Base-by-base conservation (phyloP, 2,888 invertebrate genomes). In the Erebia aethiops region DNA sequence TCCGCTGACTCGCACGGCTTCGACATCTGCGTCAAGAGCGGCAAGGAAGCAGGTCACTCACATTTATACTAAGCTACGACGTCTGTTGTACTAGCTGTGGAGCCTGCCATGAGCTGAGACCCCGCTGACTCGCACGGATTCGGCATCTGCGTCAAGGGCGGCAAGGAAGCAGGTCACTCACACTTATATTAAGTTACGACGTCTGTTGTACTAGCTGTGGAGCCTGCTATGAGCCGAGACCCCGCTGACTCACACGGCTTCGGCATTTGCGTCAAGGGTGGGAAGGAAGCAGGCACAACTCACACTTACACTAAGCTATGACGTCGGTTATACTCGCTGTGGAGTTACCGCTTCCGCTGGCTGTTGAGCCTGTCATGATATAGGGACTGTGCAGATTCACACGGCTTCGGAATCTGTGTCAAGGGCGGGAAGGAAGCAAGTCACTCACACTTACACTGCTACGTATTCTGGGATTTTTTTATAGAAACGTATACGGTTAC, bases 371-470 rank as follows among this genome's bases (percentile, higher is more conserved):
- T 80, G 94, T 96, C 80, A 97, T 97, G 97, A 96, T 96, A 80
- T 94, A n/a, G 97, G 76, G 97, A 97, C 85, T 95, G 96, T 74
- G 97, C 97, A 84, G 96, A 96, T 79, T 95, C 95, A 60, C 97
- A 97, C 86, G 97, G 97, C 73, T 98, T 97, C 91, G 97, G 97
- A 74, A 97, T 98, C 84, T 98, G 97, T 94, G 97, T 98, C 85
- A 97, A 98, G 91, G 97, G 97, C 82, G 97, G 97, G 79, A 97
- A 97, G 92, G 97, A 97, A 89, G 96, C 97, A 88, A 97, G 97
- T 75, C 97, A 54, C 10, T 18, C 18, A 54, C 14, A 14, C 13
- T 49, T 13, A 49, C 5, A 49, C 5, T 5, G 97, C 97, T 97
- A 26, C 3, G 35, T 35, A 1, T 35, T 35, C 7, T 35, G 35